These are phyloP conservation scores for Rhineura floridana DNA, from an alignment of 2,113 vertebrate species.

Conservation along the genomic window DNA sequence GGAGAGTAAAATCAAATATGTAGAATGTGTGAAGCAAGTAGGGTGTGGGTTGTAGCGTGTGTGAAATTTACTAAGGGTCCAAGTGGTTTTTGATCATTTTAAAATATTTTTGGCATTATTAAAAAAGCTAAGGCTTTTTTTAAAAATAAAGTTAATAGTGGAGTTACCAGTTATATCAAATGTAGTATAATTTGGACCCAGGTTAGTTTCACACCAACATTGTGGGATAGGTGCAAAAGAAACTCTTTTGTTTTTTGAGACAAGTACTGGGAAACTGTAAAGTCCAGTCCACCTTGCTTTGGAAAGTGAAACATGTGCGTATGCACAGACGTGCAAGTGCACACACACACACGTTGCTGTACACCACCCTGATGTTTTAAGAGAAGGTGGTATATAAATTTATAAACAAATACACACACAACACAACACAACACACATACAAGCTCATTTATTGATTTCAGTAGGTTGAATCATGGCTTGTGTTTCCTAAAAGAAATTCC, in stretches of 20 bases:
- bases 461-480: not conserved
- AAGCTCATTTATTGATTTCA: not conserved
- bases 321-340: no score
- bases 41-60: not conserved
- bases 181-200: not conserved
- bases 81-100: not conserved
- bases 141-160: not conserved
- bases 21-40: no score
- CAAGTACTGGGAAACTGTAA: not conserved
- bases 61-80: not conserved
- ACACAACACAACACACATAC: not conserved
- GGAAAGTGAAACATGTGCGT: no score
- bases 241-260: not conserved
- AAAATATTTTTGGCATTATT: not conserved
- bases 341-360: no score
- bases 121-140: no score
- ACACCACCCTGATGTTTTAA: no score
- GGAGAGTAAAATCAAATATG: not conserved
- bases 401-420: not conserved
- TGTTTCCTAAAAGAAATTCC: not conserved
- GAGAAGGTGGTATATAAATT: no score
- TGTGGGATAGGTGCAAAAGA: not conserved
- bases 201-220: not conserved
- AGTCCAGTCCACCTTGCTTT: not conserved
- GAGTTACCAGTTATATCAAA: not conserved